Evolutionary conservation across 2,888 invertebrate genomes (phyloP).

Genomic region (Branchinecta sandiegonensis): DNA sequence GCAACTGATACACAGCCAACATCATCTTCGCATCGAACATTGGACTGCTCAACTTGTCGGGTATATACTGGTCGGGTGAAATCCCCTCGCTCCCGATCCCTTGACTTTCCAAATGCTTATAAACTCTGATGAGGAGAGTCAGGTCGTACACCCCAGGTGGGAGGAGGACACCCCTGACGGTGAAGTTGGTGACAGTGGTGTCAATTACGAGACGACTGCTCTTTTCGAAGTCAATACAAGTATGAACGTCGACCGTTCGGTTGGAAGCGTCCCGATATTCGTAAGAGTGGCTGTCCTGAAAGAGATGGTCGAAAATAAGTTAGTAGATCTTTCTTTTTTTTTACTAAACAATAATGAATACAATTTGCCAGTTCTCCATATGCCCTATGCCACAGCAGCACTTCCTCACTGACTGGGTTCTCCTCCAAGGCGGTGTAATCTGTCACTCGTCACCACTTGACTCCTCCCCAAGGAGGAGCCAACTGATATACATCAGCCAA

Average conservation of each 20-base stretch:
- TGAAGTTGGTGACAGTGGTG: slow-evolving; percentile 3
- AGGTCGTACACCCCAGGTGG: slow-evolving; percentile 5
- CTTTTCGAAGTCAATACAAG: background rate
- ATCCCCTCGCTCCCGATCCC: background rate
- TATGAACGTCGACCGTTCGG: background rate
- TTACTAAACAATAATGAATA: too few species aligned
- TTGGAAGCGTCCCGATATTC: slow-evolving; percentile 4
- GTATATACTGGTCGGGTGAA: slow-evolving; percentile 28
- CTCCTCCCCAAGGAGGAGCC: too few species aligned
- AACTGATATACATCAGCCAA: too few species aligned
- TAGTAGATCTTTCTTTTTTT: too few species aligned
- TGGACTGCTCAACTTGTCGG: slow-evolving; percentile 28
- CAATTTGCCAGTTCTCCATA: too few species aligned
- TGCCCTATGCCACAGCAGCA: too few species aligned
- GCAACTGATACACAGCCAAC: slow-evolving; percentile 34
- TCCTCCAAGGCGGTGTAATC: too few species aligned
- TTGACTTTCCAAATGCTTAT: background rate
- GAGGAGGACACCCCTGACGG: background rate
- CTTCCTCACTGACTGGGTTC: too few species aligned
- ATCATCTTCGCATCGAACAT: slow-evolving; percentile 27
- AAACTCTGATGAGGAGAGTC: background rate
- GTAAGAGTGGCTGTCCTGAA: background rate
- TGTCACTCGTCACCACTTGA: too few species aligned
- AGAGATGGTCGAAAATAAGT: background rate
- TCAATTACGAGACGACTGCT: background rate